Base-by-base conservation (phyloP, 2,797 vertebrate species). In the Muscicapa striata region DNA sequence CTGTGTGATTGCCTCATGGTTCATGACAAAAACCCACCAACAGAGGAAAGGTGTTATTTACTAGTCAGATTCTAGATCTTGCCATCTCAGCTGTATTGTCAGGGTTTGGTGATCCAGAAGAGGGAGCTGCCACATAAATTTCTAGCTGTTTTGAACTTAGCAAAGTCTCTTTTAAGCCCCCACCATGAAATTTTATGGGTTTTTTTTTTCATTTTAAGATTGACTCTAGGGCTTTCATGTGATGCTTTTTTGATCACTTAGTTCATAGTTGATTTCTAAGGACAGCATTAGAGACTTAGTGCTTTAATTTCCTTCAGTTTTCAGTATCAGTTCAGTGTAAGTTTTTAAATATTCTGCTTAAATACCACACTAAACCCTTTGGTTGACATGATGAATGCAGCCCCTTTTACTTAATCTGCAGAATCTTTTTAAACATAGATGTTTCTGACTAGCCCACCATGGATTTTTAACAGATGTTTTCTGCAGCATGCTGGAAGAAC, bases 111-210 rank as follows among this genome's bases (percentile, higher is more conserved):
- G 62, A 54, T 88, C 96, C 96, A 94, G 95, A 90, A 96, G 96
- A 95, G 96, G 96, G 96, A 90, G 95, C 96, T 82, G 77, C 83
- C 68, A 87, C 88, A 95, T 79, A 95, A 95, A 90, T 86, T 94
- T 95, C 55, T 66, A 41, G 11, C 23, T 49, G 30, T 61, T 70
- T 57, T 41, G 21, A 78, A 49, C 7, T 74, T 52, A 9, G 21
- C 9, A 6, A 51, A 23, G 16, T 89, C 22, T 67, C 15, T 38
- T 46, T 61, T 62, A 46, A n/a, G 6, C 13, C 16, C 38, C 13
- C 11, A 34, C 13, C 8, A 7, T 21, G 34, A n/a, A 16, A 36
- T 55, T 55, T 55, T 52, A 52, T n/a, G 19, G 5, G 6, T 5
- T 12, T 30, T 15, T 30, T 15, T 20, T 9, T 36, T 30, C 8